Conservation (phyloP, 2,888 invertebrate species). For the Drosophila lutescens region DNA sequence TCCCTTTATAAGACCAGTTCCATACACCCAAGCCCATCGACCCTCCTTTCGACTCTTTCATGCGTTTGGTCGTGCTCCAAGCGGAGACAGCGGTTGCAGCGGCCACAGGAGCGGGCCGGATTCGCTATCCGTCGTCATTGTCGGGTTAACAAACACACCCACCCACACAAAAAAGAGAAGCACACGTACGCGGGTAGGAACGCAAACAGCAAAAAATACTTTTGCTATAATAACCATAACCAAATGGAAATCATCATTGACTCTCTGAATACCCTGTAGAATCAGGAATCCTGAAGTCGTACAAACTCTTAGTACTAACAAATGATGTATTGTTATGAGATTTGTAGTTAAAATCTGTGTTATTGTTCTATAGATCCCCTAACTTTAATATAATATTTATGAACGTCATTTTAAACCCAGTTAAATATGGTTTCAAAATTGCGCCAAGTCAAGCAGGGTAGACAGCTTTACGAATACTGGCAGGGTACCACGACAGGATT, state of each 20-base stretch:
- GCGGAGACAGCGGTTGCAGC: constrained; percentile 55
- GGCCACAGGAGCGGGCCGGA: constrained; percentile 28
- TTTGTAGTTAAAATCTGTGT: no score
- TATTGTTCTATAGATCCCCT: no score
- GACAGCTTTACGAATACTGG: constrained; percentile 15
- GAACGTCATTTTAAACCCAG: no score
- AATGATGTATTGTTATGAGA: no score
- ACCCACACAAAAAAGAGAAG: constrained; percentile 8
- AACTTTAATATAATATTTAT: no score
- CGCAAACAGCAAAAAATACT: constrained; percentile 40
- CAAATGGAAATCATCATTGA: not conserved
- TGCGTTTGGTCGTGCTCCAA: constrained; percentile 53
- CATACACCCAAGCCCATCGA: not conserved
- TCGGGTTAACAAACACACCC: constrained; percentile 39
- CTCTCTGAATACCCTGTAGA: constrained; percentile 19
- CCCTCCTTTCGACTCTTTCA: constrained; percentile 33
- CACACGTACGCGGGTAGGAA: constrained; percentile 8
- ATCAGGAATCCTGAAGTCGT: not conserved
- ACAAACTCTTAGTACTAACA: no score
- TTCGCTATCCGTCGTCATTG: constrained; percentile 36
- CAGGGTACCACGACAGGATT: constrained; percentile 37
- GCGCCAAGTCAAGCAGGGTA: not conserved
- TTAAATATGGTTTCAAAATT: no score
- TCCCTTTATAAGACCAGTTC: constrained; percentile 4
- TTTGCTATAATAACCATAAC: constrained; percentile 56